Evolutionary conservation across 2,797 vertebrate genomes (phyloP), one percentile per base, ranked within the genome.

Genomic region (Lateolabrax maculatus): DNA sequence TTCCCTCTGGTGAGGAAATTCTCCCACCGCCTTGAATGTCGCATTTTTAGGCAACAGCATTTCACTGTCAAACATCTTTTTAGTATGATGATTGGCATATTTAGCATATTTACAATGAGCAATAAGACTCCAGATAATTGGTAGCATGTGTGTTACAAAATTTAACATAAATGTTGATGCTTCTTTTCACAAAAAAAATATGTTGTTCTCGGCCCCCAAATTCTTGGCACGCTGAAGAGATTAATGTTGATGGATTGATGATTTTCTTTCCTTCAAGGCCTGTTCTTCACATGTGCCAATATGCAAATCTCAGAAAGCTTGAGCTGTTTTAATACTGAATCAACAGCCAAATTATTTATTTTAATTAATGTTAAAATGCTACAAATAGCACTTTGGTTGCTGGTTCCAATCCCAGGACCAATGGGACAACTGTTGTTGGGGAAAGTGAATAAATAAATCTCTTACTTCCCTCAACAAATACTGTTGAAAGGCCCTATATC

Each of bases 151-250:
- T 23, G 12, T n/a, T 46, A 60, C 41, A 37, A 37, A n/a, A 60
- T 39, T 49, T 49, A 13, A 41, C 57, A 39, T 49, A n/a, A 56
- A 34, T 52, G 63, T 51, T 65, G 49, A 68, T 49, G n/a, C 37
- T 44, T 44, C 18, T 15, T 18, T 48, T 27, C 34, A 27, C 53
- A n/a, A n/a, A 58, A 34, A 34, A 58, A 46, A 3, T 13, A 46
- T 34, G 37, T 55, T 39, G 29, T 21, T 68, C 16, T 66, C 37
- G 29, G 46, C 23, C 46, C 31, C 16, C 0, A n/a, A 3, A 39
- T 67, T 51, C 36, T 53, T 37, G 23, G 34, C 25, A 15, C 16
- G 19, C 53, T 23, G 29, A 49, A 66, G 23, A 51, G 37, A 58
- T 58, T 0, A 36, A 72, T 43, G 27, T 43, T 62, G 16, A 52